These are phyloP conservation scores for Xestia c-nigrum DNA, from an alignment of 2,888 invertebrate genomes.

Conservation along the genomic window DNA sequence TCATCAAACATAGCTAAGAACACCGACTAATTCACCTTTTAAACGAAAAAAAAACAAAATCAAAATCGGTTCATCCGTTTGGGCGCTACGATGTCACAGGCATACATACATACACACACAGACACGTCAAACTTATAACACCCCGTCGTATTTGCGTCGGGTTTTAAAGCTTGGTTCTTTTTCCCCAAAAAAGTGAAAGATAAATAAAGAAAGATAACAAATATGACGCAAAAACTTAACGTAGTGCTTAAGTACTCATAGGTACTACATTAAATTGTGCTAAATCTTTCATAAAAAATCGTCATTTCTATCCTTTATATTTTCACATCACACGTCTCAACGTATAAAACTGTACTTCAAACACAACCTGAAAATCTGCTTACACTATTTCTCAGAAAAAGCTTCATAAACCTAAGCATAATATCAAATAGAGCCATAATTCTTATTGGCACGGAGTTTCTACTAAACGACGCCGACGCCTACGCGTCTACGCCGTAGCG, in stretches of 20 bases:
- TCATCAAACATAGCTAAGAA: too few relatives aligned
- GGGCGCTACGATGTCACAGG: too few relatives aligned
- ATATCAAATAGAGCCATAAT: slow-evolving; percentile 61
- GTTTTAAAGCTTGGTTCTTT: too few relatives aligned
- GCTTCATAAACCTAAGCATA: slow-evolving; percentile 38
- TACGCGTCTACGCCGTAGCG: slow-evolving; percentile 69
- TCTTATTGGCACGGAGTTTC: slow-evolving; percentile 52
- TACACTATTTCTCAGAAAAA: slow-evolving; percentile 26
- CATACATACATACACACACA: too few relatives aligned
- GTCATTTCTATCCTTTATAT: not conserved
- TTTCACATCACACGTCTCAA: not conserved
- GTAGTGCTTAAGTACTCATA: not conserved
- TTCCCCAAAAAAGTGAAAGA: not conserved
- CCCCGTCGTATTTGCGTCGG: too few relatives aligned
- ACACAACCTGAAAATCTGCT: slow-evolving; percentile 41
- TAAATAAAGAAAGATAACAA: not conserved
- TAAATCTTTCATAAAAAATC: slow-evolving; percentile 9
- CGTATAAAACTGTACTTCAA: slow-evolving; percentile 27
- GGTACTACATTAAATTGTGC: not conserved
- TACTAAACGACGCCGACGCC: slow-evolving; percentile 54
- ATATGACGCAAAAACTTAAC: not conserved
- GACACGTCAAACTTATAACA: too few relatives aligned
- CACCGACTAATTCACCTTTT: too few relatives aligned
- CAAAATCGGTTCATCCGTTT: too few relatives aligned
- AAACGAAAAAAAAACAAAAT: too few relatives aligned